Evolutionary conservation across 2,888 invertebrate species (phyloP), one percentile per base, ranked within the genome.

Genomic region (Drosophila rellima): DNA sequence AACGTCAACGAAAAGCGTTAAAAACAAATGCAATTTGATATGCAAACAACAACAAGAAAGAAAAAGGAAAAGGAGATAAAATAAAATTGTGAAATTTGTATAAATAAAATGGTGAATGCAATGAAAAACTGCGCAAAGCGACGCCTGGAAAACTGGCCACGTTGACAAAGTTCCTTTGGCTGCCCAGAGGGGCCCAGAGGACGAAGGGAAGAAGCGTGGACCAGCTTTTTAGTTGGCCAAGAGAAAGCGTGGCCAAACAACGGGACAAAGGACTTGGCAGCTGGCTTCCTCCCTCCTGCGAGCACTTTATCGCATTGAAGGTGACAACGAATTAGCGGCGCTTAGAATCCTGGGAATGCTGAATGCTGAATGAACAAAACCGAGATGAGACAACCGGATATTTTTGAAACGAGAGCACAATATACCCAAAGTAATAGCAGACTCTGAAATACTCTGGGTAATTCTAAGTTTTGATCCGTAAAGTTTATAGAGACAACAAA

Each of bases 321-420:
- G 80, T 85, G 88, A 88, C 86, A 88, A 70, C 70, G 71, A 88
- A 88, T 82, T 82, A 88, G 83, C 79, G 61, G 67, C 66, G 51
- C 66, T 66, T 50, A 65, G 68, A 72, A 51, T 56, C 13, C 37
- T 10, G n/a, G 35, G 23, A 47, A 63, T 74, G 45, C 52, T 33
- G 29, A 47, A 63, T 70, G 45, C 52, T 37, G 37, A 20, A 44
- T 44, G 31, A 47, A 45, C 20, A 45, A 37, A 51, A 35, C 5
- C 17, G 31, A 20, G 18, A 26, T 31, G 40, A n/a, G 35, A n/a
- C 26, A 18, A 23, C 17, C 1, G 47, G 44, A 33, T 40, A 13
- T 39, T 29, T 42, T 56, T 2, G 20, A 55, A 33, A 55, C 26
- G 11, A 23, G 15, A 18, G 6, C 29, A 55, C 31, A 13, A 15